A percentile compares a stretch with the other conserved stretches of the same genome.
Conservation (phyloP, 2,888 invertebrate genomes). For the Acheta domesticus region DNA sequence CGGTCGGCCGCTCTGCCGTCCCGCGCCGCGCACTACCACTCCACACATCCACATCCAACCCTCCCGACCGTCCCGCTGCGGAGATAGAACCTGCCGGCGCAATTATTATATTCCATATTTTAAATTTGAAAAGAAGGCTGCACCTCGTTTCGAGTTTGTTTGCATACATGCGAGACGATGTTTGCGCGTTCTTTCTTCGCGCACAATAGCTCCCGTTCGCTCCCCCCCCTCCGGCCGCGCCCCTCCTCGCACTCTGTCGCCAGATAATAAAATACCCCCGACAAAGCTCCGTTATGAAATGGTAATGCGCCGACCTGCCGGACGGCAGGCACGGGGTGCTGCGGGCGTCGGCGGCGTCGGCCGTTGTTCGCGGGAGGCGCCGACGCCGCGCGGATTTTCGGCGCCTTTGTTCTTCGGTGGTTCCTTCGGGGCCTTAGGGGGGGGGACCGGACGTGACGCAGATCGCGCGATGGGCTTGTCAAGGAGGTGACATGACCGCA, state of each 20-base stretch:
- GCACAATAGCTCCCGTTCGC: background rate
- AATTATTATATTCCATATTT: conserved; percentile 18
- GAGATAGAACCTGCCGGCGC: background rate
- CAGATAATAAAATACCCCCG: background rate
- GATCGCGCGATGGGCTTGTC: background rate
- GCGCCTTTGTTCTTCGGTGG: background rate
- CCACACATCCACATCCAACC: background rate
- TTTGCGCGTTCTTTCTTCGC: background rate
- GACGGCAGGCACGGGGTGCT: background rate
- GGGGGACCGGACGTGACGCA: background rate
- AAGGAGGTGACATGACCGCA: background rate
- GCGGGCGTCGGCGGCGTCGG: background rate
- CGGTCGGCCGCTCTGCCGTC: background rate
- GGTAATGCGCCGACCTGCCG: background rate
- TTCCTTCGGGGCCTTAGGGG: background rate
- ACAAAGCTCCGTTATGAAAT: conserved; percentile 8
- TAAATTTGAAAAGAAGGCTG: background rate
- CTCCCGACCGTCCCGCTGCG: background rate
- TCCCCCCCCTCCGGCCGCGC: background rate
- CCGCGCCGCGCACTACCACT: background rate
- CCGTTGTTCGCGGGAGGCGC: background rate
- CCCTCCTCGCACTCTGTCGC: background rate
- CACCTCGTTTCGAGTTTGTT: background rate
- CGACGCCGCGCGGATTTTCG: background rate
- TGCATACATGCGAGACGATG: conserved; percentile 18